phyloP scores from a whole-genome alignment of 2,888 invertebrate genomes.

The Lucinisca nassula region DNA sequence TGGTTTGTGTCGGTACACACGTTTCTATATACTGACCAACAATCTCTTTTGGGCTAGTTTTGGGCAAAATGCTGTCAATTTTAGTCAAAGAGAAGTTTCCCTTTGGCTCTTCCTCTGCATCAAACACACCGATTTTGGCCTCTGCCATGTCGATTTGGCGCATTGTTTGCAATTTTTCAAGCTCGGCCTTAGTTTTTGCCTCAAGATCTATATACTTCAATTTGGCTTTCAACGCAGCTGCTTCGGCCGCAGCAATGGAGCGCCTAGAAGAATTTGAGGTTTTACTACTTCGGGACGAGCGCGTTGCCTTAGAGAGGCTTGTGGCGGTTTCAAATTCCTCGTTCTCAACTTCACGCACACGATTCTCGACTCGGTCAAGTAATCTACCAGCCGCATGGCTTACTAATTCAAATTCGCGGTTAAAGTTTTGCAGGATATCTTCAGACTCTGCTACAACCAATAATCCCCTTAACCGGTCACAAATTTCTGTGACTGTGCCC shows the following conservation, averaged over 20 bases:
- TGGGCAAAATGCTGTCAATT: not conserved
- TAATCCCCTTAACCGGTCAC: not conserved
- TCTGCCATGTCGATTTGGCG: not conserved
- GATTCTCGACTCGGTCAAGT: not conserved
- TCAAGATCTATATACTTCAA: slow-evolving; percentile 33
- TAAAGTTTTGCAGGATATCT: not conserved
- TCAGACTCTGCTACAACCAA: not conserved
- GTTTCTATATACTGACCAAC: not conserved
- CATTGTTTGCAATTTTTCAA: slow-evolving; percentile 16
- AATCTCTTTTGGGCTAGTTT: not conserved
- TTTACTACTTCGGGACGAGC: not conserved
- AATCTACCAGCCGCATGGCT: not conserved
- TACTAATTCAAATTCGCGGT: not conserved
- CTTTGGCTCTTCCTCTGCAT: not conserved
- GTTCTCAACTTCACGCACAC: not conserved
- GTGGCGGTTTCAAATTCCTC: not conserved
- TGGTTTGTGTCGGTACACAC: not conserved
- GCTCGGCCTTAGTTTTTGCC: slow-evolving; percentile 4
- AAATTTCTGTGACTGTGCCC: too few species aligned
- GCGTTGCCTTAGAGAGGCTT: not conserved
- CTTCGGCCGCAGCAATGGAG: not conserved
- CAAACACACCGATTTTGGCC: not conserved
- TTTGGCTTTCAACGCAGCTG: slow-evolving; percentile 24
- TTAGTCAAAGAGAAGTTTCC: not conserved
- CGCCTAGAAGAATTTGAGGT: not conserved